Evolutionary conservation across 1,140 invertebrate genomes (phyloP).

Genomic region (Drosophila azteca): DNA sequence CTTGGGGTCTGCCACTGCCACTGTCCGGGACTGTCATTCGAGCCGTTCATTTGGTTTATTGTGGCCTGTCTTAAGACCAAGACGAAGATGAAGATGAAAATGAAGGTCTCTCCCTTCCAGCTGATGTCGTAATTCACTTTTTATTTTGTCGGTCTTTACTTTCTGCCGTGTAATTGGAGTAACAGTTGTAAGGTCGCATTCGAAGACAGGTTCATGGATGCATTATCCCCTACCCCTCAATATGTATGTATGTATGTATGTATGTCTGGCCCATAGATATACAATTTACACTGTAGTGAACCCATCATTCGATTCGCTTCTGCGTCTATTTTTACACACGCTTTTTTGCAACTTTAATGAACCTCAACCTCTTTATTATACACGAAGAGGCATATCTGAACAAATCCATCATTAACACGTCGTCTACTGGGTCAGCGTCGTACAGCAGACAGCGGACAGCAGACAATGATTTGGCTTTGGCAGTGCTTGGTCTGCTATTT

Average conservation of each 20-base stretch:
- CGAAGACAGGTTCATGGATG: background rate
- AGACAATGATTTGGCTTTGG: constrained; percentile 58
- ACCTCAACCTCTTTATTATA: constrained; percentile 62
- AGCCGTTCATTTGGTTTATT: constrained; percentile 73
- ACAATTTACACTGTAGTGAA: constrained; percentile 10
- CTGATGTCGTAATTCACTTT: constrained; percentile 61
- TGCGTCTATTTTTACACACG: constrained; percentile 26
- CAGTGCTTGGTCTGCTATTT: constrained; percentile 25
- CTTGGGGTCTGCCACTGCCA: constrained; percentile 32
- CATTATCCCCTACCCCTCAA: too few species aligned
- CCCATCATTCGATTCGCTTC: constrained; percentile 11
- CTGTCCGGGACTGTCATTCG: constrained; percentile 50
- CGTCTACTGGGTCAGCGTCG: constrained; percentile 65
- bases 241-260: too few species aligned
- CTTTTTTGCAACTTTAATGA: constrained; percentile 72
- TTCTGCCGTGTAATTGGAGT: constrained; percentile 44
- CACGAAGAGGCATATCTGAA: constrained; percentile 52
- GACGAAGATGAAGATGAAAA: constrained; percentile 34
- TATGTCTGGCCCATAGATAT: background rate
- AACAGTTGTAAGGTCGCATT: constrained; percentile 33
- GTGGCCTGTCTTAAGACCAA: constrained; percentile 37
- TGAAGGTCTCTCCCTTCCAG: constrained; percentile 64
- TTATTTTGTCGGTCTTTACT: constrained; percentile 21
- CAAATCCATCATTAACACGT: constrained; percentile 79
- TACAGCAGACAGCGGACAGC: background rate